Evolutionary conservation across 2,797 vertebrate genomes (phyloP).

Genomic region (Melanotaenia parkinsoni): DNA sequence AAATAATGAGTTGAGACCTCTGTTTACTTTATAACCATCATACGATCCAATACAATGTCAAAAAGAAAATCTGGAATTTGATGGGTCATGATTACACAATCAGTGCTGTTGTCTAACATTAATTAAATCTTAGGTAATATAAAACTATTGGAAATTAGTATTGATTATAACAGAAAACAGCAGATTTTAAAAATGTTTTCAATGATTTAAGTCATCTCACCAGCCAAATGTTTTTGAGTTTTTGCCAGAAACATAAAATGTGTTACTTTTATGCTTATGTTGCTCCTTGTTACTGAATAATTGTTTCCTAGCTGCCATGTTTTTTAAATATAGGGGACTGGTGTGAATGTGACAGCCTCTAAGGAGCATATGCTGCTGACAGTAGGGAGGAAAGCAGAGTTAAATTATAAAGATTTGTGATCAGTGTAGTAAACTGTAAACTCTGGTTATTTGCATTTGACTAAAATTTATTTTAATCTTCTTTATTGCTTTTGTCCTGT

Average conservation of each 20-base stretch:
- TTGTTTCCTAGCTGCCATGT: neutral
- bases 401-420: neutral
- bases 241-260: too few species aligned
- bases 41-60: neutral
- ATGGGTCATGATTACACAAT: neutral
- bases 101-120: too few species aligned
- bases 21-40: neutral
- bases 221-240: neutral
- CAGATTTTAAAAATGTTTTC: too few species aligned
- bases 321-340: neutral
- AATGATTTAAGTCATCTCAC: neutral
- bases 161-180: too few species aligned
- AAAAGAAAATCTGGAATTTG: neutral
- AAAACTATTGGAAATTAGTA: neutral
- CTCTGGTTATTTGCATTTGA: neutral
- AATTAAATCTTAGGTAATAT: neutral
- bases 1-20: neutral
- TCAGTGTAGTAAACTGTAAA: neutral
- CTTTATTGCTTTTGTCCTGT: neutral
- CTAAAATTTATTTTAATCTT: conserved; percentile 6
- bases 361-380: neutral
- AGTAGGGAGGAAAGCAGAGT: neutral
- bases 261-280: too few species aligned
- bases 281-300: too few species aligned
- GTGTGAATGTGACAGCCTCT: neutral